phyloP scores from a whole-genome alignment of 2,888 invertebrate species.

The Hoplodrina blanda region DNA sequence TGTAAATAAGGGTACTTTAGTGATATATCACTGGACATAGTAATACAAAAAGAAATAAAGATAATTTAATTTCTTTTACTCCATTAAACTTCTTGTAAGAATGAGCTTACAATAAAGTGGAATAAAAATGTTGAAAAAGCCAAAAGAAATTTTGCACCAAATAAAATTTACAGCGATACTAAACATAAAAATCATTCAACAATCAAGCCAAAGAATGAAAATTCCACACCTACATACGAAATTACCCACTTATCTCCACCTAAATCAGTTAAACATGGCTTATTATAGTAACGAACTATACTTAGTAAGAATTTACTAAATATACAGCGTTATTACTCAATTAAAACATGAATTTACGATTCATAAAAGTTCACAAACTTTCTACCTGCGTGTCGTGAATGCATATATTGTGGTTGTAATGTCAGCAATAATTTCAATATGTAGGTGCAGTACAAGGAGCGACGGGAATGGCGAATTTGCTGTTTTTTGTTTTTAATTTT shows the following conservation, averaged over 20 bases:
- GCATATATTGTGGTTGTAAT: slow-evolving; percentile 65
- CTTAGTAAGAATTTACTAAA: slow-evolving; percentile 59
- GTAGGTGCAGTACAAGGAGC: slow-evolving; percentile 62
- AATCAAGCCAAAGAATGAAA: slow-evolving; percentile 46
- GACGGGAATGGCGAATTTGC: slow-evolving; percentile 56
- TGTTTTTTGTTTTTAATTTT: slow-evolving; percentile 53
- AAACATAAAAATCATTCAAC: slow-evolving; percentile 46
- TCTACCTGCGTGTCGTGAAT: slow-evolving; percentile 66
- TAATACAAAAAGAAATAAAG: slow-evolving; percentile 1
- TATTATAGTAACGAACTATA: slow-evolving; percentile 58
- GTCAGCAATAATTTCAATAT: slow-evolving; percentile 67
- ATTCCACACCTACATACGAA: slow-evolving; percentile 46
- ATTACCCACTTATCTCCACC: slow-evolving; percentile 57
- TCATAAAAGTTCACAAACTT: slow-evolving; percentile 67
- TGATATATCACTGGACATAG: slow-evolving; percentile 35
- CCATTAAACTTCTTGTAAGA: slow-evolving; percentile 24
- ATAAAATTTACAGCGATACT: slow-evolving; percentile 39
- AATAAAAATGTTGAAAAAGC: not conserved
- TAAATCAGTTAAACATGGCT: slow-evolving; percentile 58
- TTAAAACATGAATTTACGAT: slow-evolving; percentile 68
- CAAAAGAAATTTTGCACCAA: slow-evolving; percentile 34
- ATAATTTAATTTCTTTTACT: slow-evolving; percentile 13
- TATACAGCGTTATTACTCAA: slow-evolving; percentile 66
- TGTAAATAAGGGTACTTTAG: slow-evolving; percentile 40
- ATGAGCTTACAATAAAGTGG: not conserved